Percentiles rank a stretch among this genome's conserved stretches.
Evolutionary conservation across 2,888 invertebrate genomes (phyloP).

Genomic region (Sussaba pulchella): DNA sequence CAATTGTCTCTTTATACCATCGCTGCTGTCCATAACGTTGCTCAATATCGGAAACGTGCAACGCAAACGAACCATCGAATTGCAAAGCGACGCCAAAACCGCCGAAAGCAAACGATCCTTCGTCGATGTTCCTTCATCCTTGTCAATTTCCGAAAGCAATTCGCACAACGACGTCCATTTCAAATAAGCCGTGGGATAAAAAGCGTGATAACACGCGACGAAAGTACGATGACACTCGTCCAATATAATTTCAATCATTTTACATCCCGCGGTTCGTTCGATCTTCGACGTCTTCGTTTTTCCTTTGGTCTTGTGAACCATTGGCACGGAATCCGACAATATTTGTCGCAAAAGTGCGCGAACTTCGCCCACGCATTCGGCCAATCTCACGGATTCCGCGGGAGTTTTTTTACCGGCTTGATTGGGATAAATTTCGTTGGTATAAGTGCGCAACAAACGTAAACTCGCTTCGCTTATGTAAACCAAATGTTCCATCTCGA

Average conservation of each 20-base stretch:
- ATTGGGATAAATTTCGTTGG: conserved; percentile 96
- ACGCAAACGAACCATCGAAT: conserved; percentile 90
- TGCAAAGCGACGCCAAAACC: conserved; percentile 93
- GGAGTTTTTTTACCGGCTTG: conserved; percentile 85
- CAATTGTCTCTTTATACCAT: conserved; percentile 85
- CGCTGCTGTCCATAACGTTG: conserved; percentile 84
- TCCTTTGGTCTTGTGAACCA: conserved; percentile 80
- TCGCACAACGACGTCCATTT: conserved; percentile 97
- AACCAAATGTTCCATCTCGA: conserved; percentile 93
- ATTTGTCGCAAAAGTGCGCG: conserved; percentile 93
- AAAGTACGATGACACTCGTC: conserved; percentile 96
- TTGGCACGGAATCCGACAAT: conserved; percentile 89
- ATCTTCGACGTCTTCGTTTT: conserved; percentile 77
- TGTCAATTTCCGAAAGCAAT: conserved; percentile 89
- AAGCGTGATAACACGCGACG: conserved; percentile 96
- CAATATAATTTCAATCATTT: conserved; percentile 90
- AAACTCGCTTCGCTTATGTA: conserved; percentile 94
- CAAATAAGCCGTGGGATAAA: conserved; percentile 96
- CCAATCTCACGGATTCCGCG: conserved; percentile 91
- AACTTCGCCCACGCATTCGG: conserved; percentile 94
- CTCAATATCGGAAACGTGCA: conserved; percentile 91
- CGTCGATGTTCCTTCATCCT: conserved; percentile 84
- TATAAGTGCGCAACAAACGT: conserved; percentile 92
- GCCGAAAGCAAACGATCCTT: conserved; percentile 90
- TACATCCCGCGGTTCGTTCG: conserved; percentile 76